A percentile compares a stretch with the other conserved stretches of the same genome.
These are phyloP conservation scores for Drosophila greeni DNA, from an alignment of 2,888 invertebrate genomes.

Conservation along the genomic window DNA sequence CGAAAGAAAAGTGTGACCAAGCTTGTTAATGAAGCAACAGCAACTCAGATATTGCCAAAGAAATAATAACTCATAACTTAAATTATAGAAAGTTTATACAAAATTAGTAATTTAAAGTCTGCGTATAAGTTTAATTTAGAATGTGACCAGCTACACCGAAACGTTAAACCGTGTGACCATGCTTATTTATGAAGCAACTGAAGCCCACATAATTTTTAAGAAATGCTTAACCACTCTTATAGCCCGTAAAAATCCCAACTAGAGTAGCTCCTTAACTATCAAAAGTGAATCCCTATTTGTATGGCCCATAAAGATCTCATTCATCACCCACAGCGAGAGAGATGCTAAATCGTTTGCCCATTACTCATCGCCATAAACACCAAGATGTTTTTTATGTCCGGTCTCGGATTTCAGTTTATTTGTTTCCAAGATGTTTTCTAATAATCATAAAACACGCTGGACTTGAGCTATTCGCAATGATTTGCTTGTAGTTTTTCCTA, in stretches of 20 bases:
- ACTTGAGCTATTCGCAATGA: slow-evolving; percentile 13
- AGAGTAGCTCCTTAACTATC: neutral
- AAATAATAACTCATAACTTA: no score
- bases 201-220: neutral
- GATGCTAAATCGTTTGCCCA: slow-evolving; percentile 12
- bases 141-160: neutral
- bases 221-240: neutral
- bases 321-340: slow-evolving; percentile 1
- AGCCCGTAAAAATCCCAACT: neutral
- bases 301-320: slow-evolving; percentile 9
- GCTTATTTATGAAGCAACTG: neutral
- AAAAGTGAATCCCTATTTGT: neutral
- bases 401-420: slow-evolving; percentile 35
- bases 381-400: slow-evolving; percentile 21
- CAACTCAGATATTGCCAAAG: no score
- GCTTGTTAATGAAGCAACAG: no score
- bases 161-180: neutral
- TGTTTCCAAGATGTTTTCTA: slow-evolving; percentile 28
- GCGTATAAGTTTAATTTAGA: neutral
- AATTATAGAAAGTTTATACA: no score
- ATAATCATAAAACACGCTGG: slow-evolving; percentile 35
- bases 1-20: no score
- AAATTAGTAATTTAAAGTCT: neutral
- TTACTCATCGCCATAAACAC: slow-evolving; percentile 35
- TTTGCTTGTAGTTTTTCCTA: slow-evolving; percentile 26